Conservation (phyloP, 64 coral and sea anemone species). For the Montipora efflorescens region DNA sequence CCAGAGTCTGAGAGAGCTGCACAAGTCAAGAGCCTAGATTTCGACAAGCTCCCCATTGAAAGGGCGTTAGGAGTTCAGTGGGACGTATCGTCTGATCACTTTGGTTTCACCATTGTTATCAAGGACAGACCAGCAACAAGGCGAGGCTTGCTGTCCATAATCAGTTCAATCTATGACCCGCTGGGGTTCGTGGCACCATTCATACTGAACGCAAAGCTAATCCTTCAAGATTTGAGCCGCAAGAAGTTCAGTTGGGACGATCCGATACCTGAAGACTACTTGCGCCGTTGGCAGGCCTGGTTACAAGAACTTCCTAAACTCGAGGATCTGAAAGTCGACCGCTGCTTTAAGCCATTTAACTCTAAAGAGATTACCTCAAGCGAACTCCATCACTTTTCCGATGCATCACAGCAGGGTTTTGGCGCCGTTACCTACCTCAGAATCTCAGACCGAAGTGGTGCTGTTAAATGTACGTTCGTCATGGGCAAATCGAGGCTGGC, state of each 20-base stretch:
- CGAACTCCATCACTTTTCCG: conserved; percentile 43
- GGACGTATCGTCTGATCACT: background rate
- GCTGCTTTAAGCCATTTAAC: conserved; percentile 1
- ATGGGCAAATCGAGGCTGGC: conserved; percentile 63
- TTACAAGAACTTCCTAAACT: background rate
- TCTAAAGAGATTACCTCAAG: conserved; percentile 2
- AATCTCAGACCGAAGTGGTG: background rate
- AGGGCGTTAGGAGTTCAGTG: conserved; percentile 43
- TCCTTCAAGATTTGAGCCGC: conserved; percentile 23
- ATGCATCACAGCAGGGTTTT: background rate
- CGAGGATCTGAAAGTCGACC: too few species aligned
- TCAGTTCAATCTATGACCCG: conserved; percentile 25
- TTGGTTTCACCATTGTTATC: too few species aligned
- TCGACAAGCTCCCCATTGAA: background rate
- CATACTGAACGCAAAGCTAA: conserved; percentile 11
- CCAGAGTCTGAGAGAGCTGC: conserved; percentile 20
- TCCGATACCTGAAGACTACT: too few species aligned
- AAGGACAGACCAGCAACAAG: background rate
- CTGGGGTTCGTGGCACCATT: conserved; percentile 33
- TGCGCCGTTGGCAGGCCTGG: too few species aligned
- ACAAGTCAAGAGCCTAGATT: conserved; percentile 2
- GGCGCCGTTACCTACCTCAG: conserved; percentile 35
- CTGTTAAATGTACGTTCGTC: conserved; percentile 13
- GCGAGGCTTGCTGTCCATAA: conserved; percentile 16
- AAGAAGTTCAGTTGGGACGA: background rate